Conservation (phyloP, 2,113 vertebrate species). For the Montifringilla adamsi region DNA sequence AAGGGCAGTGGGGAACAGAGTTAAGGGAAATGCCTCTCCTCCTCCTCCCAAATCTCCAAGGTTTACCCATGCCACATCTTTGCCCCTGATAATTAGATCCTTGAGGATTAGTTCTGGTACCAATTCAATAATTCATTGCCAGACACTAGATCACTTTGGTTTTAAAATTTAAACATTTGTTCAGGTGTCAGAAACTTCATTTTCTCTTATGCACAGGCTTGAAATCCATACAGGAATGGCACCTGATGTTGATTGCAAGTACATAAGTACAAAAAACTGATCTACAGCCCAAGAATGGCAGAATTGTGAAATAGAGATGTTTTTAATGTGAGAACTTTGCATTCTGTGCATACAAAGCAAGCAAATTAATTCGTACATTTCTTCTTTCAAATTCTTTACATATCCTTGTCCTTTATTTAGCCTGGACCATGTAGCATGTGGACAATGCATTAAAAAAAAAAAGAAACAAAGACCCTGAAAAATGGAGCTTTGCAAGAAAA, state of each 20-base stretch:
- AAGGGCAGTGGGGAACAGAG: background rate
- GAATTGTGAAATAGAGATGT: background rate
- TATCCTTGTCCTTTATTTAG: background rate
- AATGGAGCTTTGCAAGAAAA: background rate
- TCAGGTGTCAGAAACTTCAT: background rate
- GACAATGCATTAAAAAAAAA: background rate
- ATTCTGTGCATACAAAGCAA: background rate
- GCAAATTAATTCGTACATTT: background rate
- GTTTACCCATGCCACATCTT: background rate
- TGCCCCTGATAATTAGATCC: background rate
- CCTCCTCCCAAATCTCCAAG: no score
- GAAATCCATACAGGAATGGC: background rate
- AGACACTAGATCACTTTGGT: background rate
- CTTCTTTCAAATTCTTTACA: background rate
- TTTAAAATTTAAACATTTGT: background rate
- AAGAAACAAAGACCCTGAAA: background rate
- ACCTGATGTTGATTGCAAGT: background rate
- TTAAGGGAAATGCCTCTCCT: background rate
- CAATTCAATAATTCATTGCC: background rate
- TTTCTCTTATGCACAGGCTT: background rate
- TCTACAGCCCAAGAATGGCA: background rate
- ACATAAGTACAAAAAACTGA: background rate
- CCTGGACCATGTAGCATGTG: background rate
- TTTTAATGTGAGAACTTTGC: background rate
- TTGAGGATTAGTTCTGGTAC: background rate